Conservation (phyloP, 1,140 invertebrate species). For the Lycorma delicatula region DNA sequence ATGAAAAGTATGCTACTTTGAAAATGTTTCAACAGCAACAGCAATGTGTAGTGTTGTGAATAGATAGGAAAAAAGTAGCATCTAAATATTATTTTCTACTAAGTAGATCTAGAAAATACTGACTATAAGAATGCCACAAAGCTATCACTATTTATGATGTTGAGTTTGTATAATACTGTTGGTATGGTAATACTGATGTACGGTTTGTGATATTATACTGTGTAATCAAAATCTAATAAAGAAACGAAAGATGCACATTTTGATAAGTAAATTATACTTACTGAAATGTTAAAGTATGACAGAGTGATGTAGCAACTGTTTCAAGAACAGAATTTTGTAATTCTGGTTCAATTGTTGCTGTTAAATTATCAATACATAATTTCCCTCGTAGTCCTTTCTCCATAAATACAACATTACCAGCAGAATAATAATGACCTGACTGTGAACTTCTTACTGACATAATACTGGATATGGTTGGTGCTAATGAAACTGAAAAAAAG, state of each 20-base stretch:
- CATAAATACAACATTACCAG: slow-evolving; percentile 73
- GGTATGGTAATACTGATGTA: background rate
- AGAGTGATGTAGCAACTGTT: slow-evolving; percentile 65
- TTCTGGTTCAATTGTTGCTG: slow-evolving; percentile 41
- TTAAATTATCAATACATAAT: slow-evolving; percentile 55
- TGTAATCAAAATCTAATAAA: no score
- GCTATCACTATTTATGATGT: background rate
- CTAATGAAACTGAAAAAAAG: slow-evolving; percentile 60
- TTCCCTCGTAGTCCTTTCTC: slow-evolving; percentile 73
- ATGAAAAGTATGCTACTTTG: no score
- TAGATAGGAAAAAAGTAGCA: no score
- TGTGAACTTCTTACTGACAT: slow-evolving; percentile 48
- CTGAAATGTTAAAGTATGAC: slow-evolving; percentile 64
- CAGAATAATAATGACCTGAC: slow-evolving; percentile 52
- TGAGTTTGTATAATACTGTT: background rate
- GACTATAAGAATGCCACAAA: background rate
- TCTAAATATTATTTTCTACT: no score
- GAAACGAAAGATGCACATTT: no score
- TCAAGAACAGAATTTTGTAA: slow-evolving; percentile 40
- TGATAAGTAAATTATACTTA: slow-evolving; percentile 39
- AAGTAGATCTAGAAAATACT: no score
- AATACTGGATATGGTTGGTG: slow-evolving; percentile 52
- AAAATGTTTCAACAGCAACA: no score
- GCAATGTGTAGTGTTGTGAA: no score
- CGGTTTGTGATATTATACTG: no score